Conservation (phyloP, 2,888 invertebrate genomes). For the Euplagia quadripunctaria region DNA sequence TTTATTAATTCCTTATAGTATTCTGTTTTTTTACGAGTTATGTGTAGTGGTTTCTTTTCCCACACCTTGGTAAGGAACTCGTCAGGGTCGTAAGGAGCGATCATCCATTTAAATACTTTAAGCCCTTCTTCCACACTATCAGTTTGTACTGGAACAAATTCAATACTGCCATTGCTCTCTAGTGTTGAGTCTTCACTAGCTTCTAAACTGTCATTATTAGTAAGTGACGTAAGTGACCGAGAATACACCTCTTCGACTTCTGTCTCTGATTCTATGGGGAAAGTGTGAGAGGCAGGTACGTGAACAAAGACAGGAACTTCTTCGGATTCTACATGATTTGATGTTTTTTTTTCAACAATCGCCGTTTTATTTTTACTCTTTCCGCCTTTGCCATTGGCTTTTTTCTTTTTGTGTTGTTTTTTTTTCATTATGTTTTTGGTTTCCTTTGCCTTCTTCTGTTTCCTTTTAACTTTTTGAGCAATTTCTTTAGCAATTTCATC, state of each 20-base stretch:
- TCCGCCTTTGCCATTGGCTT: slow-evolving; percentile 38
- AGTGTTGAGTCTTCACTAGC: slow-evolving; percentile 4
- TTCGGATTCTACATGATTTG: slow-evolving; percentile 40
- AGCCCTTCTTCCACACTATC: slow-evolving; percentile 88
- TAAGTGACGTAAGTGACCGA: slow-evolving; percentile 24
- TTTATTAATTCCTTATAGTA: slow-evolving; percentile 93
- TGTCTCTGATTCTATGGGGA: slow-evolving; percentile 20
- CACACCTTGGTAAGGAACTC: slow-evolving; percentile 91
- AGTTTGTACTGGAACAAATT: slow-evolving; percentile 74
- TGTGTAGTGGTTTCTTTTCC: slow-evolving; percentile 93
- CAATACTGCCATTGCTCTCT: slow-evolving; percentile 62
- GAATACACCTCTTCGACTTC: slow-evolving; percentile 56
- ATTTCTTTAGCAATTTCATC: slow-evolving; percentile 60
- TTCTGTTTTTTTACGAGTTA: slow-evolving; percentile 86
- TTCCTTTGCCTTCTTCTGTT: slow-evolving; percentile 64
- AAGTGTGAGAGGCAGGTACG: slow-evolving; percentile 26
- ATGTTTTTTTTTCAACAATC: slow-evolving; percentile 38
- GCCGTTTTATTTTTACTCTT: slow-evolving; percentile 30
- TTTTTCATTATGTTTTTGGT: slow-evolving; percentile 67
- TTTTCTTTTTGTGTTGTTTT: slow-evolving; percentile 71
- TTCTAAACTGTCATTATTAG: slow-evolving; percentile 2
- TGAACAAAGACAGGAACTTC: slow-evolving; percentile 63
- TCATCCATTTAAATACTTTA: slow-evolving; percentile 91
- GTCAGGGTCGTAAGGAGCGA: slow-evolving; percentile 89
- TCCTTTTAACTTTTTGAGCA: slow-evolving; percentile 68